Percentiles rank a stretch among this genome's conserved stretches.
Conservation (phyloP, 2,113 vertebrate genomes). For the Nycticorax nycticorax region DNA sequence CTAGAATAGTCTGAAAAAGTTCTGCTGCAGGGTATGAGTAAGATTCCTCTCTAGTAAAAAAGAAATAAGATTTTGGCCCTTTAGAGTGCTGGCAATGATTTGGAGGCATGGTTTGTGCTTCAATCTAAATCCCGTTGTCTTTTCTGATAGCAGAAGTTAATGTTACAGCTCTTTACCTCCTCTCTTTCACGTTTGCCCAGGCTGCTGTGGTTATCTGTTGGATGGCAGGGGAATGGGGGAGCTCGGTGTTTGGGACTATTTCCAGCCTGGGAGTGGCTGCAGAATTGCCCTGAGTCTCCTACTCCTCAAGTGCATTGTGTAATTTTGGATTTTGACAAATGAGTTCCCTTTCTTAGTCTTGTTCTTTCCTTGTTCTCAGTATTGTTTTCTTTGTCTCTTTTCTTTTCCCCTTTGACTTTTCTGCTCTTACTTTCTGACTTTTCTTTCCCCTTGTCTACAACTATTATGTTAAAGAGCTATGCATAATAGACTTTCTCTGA, state of each 20-base stretch:
- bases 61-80: neutral
- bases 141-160: neutral
- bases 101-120: neutral
- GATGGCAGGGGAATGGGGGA: neutral
- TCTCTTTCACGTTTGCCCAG: neutral
- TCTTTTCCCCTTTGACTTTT: neutral
- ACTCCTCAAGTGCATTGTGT: neutral
- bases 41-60: neutral
- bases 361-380: neutral
- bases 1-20: neutral
- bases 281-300: neutral
- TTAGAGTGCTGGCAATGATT: neutral
- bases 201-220: neutral
- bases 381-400: neutral
- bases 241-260: neutral
- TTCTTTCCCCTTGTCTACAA: constrained; percentile 29
- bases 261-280: neutral
- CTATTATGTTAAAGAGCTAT: neutral
- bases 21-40: neutral
- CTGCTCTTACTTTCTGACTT: constrained; percentile 1
- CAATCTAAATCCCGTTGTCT: neutral
- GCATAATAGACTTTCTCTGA: neutral
- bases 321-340: neutral
- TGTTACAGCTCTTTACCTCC: neutral
- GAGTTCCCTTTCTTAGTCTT: neutral